These are phyloP conservation scores for Neopelma chrysocephalum DNA, from an alignment of 2,797 vertebrate species.

Conservation along the genomic window DNA sequence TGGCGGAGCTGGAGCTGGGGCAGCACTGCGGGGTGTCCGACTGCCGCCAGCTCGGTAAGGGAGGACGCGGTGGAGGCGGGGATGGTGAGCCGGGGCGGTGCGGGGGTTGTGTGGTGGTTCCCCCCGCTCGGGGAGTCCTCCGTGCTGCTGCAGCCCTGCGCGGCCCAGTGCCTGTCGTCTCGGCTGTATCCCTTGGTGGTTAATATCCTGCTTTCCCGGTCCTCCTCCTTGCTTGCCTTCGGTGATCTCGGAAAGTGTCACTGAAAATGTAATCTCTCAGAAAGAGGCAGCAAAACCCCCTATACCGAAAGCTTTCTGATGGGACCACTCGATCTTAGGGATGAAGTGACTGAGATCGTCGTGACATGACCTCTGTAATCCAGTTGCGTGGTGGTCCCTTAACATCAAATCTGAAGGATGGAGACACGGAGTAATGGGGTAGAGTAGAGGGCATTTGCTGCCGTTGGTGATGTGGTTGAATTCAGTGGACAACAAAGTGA, in stretches of 20 bases:
- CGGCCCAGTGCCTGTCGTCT: fast-evolving
- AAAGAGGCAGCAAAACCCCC: background rate
- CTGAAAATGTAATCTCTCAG: background rate
- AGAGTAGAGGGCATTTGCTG: background rate
- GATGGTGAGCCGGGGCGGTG: background rate
- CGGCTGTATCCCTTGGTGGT: background rate
- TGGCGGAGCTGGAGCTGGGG: conserved; percentile 7
- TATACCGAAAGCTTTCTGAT: background rate
- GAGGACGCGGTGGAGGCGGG: too few relatives aligned
- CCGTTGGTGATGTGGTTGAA: background rate
- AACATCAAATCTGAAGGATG: background rate
- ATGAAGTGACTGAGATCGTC: background rate
- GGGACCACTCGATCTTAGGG: fast-evolving
- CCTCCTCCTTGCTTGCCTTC: background rate
- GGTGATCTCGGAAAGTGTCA: fast-evolving
- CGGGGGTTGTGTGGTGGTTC: too few relatives aligned
- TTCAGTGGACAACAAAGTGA: background rate
- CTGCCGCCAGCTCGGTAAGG: background rate
- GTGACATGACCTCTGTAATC: background rate
- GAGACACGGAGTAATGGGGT: background rate
- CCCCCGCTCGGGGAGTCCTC: fast-evolving
- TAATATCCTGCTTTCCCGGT: background rate
- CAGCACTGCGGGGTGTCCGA: background rate
- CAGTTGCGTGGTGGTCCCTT: fast-evolving
- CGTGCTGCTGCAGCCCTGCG: background rate